Evolutionary conservation across 2,797 vertebrate genomes (phyloP).

Genomic region (Liparis tanakae): DNA sequence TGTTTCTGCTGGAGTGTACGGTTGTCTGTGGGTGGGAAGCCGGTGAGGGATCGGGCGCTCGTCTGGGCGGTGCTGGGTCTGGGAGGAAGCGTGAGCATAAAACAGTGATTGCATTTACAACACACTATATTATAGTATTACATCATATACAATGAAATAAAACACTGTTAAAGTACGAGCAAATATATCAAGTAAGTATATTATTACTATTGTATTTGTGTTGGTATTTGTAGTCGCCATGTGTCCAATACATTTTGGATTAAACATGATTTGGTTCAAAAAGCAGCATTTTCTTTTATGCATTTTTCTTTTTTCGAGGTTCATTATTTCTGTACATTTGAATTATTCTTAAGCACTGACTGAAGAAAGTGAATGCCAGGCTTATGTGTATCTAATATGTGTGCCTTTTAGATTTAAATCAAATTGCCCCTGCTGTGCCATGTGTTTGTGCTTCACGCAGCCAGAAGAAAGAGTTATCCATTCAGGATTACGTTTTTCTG

Average conservation of each 20-base stretch:
- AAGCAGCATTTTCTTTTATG: background rate
- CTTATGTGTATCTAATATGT: constrained; percentile 15
- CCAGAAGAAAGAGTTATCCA: too few relatives aligned
- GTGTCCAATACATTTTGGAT: background rate
- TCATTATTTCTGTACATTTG: background rate
- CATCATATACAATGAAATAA: background rate
- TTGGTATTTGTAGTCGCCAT: too few relatives aligned
- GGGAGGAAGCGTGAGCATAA: background rate
- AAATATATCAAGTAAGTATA: background rate
- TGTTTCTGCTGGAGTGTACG: background rate
- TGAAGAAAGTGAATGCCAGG: background rate
- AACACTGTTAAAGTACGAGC: background rate
- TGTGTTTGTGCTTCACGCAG: too few relatives aligned
- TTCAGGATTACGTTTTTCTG: too few relatives aligned
- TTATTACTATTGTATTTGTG: background rate
- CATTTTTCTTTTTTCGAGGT: constrained; percentile 14
- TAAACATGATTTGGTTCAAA: background rate
- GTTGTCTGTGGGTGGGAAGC: background rate
- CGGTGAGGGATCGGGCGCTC: background rate
- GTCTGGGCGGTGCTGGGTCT: background rate
- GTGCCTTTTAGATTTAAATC: too few relatives aligned
- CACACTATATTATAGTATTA: background rate
- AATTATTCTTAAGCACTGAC: background rate
- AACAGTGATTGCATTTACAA: background rate
- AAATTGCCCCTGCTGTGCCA: too few relatives aligned